Base-by-base conservation (phyloP, 2,888 invertebrate species). In the Hemicrepidius hirtus region DNA sequence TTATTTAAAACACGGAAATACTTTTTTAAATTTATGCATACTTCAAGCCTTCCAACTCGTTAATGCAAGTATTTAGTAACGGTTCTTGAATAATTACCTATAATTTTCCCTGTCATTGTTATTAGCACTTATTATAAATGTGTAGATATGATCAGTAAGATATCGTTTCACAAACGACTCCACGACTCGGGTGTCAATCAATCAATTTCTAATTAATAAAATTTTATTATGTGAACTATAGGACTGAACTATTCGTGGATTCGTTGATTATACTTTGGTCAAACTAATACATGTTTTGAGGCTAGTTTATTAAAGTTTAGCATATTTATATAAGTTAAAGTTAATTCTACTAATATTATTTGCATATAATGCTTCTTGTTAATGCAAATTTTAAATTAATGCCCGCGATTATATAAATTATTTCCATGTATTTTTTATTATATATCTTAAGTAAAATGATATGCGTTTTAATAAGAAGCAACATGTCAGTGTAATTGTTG, bases 321-420 rank as follows among this genome's bases (percentile, higher is more conserved):
- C 16, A 44, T 44, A 16, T 44, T 24, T 16, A 53, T n/a, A n/a
- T n/a, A n/a, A n/a, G n/a, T n/a, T n/a, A n/a, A n/a, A n/a, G n/a
- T n/a, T n/a, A n/a, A n/a, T 16, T 55, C 10, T 18, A 49, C 21
- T 1, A 32, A 1, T 16, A 53, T n/a, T 32, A 3, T 12, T 16
- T 40, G n/a, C 35, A 20, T 9, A 20, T 37, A 35, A 7, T 7
- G 2, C 0, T 20, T 20, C 37, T 37, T 20, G 7, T 20, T 18
- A 57, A 57, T 35, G 57, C 57, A 37, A 57, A 37, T 35, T 53
- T 57, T 37, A 57, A 57, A 57, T 57, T 35, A 57, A 57, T 57
- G 37, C 10, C 10, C 4, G 20, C 16, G 37, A 57, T 57, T 28
- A 20, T 37, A 40, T 37, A 37, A 37, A 57, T 20, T 57, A 57